Base-by-base conservation (phyloP, 2,888 invertebrate genomes). In the Meghimatium bilineatum region DNA sequence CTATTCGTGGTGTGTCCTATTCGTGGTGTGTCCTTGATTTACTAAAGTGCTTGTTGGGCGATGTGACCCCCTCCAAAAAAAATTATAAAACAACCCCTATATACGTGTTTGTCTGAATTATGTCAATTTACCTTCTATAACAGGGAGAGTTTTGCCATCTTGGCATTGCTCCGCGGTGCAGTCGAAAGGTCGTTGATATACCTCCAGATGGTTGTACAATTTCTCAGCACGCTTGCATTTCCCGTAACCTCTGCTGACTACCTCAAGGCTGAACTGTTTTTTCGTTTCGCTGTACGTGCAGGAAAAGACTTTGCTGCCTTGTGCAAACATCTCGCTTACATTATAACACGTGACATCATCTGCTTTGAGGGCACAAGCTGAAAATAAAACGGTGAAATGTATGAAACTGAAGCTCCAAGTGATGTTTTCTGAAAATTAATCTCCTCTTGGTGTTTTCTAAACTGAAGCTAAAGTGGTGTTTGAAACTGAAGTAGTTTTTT, bases 121-220 rank as follows among this genome's bases (percentile, higher is more conserved):
- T n/a, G n/a, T n/a, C 44, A 44, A 74, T 32, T 49, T 52, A 74
- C 74, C 74, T 52, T 52, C 74, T 52, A 32, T 20, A 17, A 74
- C 52, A 17, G 74, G 29, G 1, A 34, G 52, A 32, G 74, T 52
- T 52, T 32, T 23, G 10, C 52, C 74, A 74, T 74, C 34, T 32
- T 74, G 74, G 23, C 74, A 74, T 52, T 74, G 74, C 1, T n/a
- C 32, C 29, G 29, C 20, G 0, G 74, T 52, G 20, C 74, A 74
- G 29, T 49, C 74, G 32, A 32, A 32, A 6, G 29, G 52, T 29
- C 52, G 52, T 1, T 14, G 49, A 32, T 52, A 23, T 52, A 74
- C 29, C 5, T 52, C 74, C 5, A 52, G 20, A 20, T 52, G 52
- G 3, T 74, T 5, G 23, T 74, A 74, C 34, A 14, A 20, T 12